Base-by-base conservation (phyloP, 30 jellyfish, hydroid and myxozoan genomes). In the Calvadosia cruxmelitensis region DNA sequence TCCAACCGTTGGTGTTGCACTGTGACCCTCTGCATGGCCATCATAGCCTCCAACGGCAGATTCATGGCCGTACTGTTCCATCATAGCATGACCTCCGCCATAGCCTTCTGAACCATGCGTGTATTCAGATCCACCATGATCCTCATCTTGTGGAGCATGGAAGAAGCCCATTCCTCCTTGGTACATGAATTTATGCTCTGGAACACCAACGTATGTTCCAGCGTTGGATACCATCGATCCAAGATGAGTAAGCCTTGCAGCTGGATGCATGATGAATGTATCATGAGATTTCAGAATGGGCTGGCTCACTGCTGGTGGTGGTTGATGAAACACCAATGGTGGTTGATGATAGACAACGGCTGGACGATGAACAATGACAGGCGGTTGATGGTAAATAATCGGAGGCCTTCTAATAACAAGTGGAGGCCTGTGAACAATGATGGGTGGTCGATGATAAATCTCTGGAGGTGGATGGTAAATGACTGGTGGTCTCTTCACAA, bases 91-190 rank as follows among this genome's bases (percentile, higher is more conserved):
- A 20, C 57, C 57, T 7, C 30, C 25, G 42, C 34, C 72, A 32
- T 36, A 71, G 15, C 63, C 90, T 24, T 81, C 72, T 3, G 57
- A 31, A 23, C 48, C 28, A 32, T 85, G 95, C 16, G 72, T 89
- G 0, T 80, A 67, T 0, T 78, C 80, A 52, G 57, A 77, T 29
- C 81, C 81, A 27, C 96, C 93, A 20, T 85, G 93, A 10, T 67
- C 69, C 23, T 57, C 72, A 33, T 80, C 93, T 32, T 82, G 93
- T 52, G 95, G 95, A 26, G 98, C 93, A 31, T 82, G 95, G 92
- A 89, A 89, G 90, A 82, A 89, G 12, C 98, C 98, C 98, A 89
- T 89, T 25, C 98, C 98, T 1, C 98, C 98, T 70, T 89, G 98
- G 76, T 89, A 89, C 98, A 89, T 89, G 52, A 89, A 89, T 26